Conservation (phyloP, 2,113 vertebrate genomes). For the Sylvilagus bachmani region DNA sequence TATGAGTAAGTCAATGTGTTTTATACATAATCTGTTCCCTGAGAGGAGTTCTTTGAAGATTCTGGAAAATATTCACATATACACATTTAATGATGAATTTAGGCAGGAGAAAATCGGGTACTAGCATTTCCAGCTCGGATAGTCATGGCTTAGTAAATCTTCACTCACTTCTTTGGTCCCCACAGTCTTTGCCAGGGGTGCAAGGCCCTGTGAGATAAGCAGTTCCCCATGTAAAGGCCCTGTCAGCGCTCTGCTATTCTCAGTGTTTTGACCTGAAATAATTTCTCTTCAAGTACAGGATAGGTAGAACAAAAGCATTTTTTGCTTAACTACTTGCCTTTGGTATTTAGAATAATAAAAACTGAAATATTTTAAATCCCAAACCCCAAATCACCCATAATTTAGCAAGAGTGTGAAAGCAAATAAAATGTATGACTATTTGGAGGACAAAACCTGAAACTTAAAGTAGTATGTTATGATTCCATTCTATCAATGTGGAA, state of each 20-base stretch:
- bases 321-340: not conserved
- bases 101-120: not conserved
- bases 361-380: not conserved
- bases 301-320: not conserved
- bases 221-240: not conserved
- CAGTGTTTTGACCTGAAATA: not conserved
- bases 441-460: not conserved
- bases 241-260: not conserved
- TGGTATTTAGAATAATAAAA: conserved; percentile 15
- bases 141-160: not conserved
- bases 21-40: not conserved
- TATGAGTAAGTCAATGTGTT: not conserved
- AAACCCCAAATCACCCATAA: not conserved
- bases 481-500: not conserved
- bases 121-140: not conserved
- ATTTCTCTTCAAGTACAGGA: not conserved
- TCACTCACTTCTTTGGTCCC: not conserved
- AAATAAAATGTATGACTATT: not conserved
- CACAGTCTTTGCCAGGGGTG: not conserved
- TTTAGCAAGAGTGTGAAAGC: not conserved
- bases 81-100: not conserved
- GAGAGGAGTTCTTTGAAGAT: not conserved
- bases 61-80: not conserved
- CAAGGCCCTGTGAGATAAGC: not conserved
- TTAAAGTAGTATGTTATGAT: not conserved